Evolutionary conservation across 2,888 invertebrate genomes (phyloP).

Genomic region (Clostera curtula): DNA sequence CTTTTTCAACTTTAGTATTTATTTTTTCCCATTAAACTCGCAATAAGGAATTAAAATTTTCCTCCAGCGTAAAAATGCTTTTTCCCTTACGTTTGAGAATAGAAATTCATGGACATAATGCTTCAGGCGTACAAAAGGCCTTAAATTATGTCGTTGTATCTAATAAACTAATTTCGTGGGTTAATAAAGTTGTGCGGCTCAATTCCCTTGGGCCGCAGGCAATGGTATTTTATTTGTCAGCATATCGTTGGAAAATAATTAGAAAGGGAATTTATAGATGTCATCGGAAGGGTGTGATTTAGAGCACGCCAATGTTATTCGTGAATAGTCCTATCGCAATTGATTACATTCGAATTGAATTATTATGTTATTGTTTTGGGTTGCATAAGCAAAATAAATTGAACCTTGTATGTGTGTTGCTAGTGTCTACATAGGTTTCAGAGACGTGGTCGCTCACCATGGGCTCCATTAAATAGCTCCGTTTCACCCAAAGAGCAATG

Average conservation of each 20-base stretch:
- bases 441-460: too few species aligned
- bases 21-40: constrained; percentile 39
- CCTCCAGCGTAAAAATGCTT: constrained; percentile 22
- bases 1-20: constrained; percentile 34
- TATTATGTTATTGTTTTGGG: too few species aligned
- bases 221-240: constrained; percentile 59
- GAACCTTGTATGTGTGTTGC: too few species aligned
- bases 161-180: constrained; percentile 47
- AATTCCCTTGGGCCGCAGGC: constrained; percentile 47
- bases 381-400: too few species aligned
- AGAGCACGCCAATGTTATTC: constrained; percentile 25
- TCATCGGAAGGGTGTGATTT: constrained; percentile 54
- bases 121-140: constrained; percentile 20
- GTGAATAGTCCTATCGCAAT: constrained; percentile 38
- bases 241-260: constrained; percentile 62
- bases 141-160: constrained; percentile 34
- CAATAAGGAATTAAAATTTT: constrained; percentile 30
- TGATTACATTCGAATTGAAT: constrained; percentile 43
- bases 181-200: constrained; percentile 49
- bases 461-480: too few species aligned
- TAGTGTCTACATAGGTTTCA: too few species aligned
- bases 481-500: too few species aligned
- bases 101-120: constrained; percentile 4
- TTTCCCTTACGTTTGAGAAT: constrained; percentile 24
- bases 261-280: constrained; percentile 65